Evolutionary conservation across 2,888 invertebrate genomes (phyloP).

Genomic region (Dicyrtoma fusca): DNA sequence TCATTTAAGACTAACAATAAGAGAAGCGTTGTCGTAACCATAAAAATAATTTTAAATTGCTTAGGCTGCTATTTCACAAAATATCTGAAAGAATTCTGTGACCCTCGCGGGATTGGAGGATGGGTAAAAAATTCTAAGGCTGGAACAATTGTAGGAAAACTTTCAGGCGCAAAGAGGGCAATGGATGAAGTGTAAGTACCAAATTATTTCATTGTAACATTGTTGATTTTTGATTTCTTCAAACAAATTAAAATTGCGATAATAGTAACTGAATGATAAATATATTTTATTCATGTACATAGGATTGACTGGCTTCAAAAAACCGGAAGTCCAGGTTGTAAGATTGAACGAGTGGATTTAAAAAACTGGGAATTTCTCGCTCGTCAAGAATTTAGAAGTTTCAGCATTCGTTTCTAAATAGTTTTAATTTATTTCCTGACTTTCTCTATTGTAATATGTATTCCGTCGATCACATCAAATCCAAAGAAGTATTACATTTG

Average conservation of each 20-base stretch:
- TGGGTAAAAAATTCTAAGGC: constrained; percentile 91
- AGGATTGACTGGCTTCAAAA: constrained; percentile 83
- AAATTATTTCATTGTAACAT: neutral
- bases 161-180: constrained; percentile 78
- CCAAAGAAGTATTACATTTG: too few relatives aligned
- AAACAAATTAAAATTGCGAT: too few relatives aligned
- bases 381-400: constrained; percentile 71
- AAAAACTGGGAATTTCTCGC: constrained; percentile 78
- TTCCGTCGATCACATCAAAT: too few relatives aligned
- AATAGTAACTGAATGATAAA: too few relatives aligned
- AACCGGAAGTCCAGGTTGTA: constrained; percentile 80
- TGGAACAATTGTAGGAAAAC: constrained; percentile 85
- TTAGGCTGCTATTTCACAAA: constrained; percentile 85
- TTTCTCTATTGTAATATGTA: too few relatives aligned
- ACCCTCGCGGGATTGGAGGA: constrained; percentile 74
- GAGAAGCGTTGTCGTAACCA: too few relatives aligned
- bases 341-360: constrained; percentile 80
- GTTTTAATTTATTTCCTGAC: neutral
- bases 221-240: too few relatives aligned
- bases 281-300: too few relatives aligned
- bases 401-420: constrained; percentile 76
- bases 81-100: constrained; percentile 79
- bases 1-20: neutral
- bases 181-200: constrained; percentile 80
- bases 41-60: constrained; percentile 4